Evolutionary conservation across 2,797 vertebrate genomes (phyloP).

Genomic region (Rhynchotus rufescens): DNA sequence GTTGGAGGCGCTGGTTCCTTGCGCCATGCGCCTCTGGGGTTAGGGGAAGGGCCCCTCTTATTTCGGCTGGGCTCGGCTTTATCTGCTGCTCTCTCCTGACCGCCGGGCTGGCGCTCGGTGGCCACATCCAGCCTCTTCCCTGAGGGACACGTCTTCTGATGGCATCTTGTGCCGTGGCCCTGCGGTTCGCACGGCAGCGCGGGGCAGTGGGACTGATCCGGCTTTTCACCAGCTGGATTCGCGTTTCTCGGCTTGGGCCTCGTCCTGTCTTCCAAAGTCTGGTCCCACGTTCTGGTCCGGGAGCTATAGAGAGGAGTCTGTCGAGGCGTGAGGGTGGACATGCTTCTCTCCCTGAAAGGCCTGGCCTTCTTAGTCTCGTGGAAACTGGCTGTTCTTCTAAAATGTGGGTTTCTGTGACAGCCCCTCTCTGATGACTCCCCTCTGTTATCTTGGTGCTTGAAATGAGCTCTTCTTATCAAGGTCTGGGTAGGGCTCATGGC

Average conservation of each 20-base stretch:
- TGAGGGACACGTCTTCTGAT: slow-evolving; percentile 54
- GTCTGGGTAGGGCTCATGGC: slow-evolving; percentile 75
- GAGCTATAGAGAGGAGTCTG: slow-evolving; percentile 86
- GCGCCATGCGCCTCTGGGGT: slow-evolving; percentile 84
- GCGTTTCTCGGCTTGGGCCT: slow-evolving; percentile 71
- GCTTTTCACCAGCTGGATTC: slow-evolving; percentile 71
- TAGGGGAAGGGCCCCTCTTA: slow-evolving; percentile 88
- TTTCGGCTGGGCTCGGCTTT: slow-evolving; percentile 85
- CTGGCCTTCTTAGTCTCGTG: slow-evolving; percentile 87
- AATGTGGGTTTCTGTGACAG: slow-evolving; percentile 83
- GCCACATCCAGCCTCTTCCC: slow-evolving; percentile 69
- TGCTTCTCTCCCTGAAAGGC: slow-evolving; percentile 92
- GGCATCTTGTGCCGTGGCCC: slow-evolving; percentile 49
- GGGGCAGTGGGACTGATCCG: slow-evolving; percentile 46
- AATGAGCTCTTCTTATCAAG: slow-evolving; percentile 80
- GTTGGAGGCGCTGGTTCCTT: slow-evolving; percentile 78
- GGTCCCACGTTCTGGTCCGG: slow-evolving; percentile 84
- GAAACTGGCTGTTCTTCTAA: slow-evolving; percentile 93
- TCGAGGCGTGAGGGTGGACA: slow-evolving; percentile 87
- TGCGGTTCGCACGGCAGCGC: slow-evolving; percentile 57
- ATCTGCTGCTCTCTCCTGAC: slow-evolving; percentile 75
- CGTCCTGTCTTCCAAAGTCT: slow-evolving; percentile 76
- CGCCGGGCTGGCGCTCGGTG: slow-evolving; percentile 42
- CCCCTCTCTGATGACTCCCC: slow-evolving; percentile 85
- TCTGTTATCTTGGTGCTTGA: slow-evolving; percentile 85